Conservation (phyloP, 2,888 invertebrate genomes). For the Microctonus hyperodae region DNA sequence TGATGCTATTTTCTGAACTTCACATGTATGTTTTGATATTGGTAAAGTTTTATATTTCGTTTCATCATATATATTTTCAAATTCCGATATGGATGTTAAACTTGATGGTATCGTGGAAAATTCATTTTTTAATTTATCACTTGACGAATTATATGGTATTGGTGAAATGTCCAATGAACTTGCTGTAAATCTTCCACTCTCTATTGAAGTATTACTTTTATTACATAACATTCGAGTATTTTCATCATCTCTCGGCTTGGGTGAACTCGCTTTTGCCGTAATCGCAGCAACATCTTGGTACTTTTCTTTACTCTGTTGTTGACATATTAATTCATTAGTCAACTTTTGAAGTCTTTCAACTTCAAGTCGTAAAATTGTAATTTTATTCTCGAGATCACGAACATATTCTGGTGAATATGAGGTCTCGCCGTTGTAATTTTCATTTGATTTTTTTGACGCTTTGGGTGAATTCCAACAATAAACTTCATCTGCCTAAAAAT, state of each 20-base stretch:
- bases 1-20: conserved; percentile 62
- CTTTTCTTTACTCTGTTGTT: conserved; percentile 13
- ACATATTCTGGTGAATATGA: conserved; percentile 73
- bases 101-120: conserved; percentile 24
- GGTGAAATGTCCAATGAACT: conserved; percentile 41
- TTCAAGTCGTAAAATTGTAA: conserved; percentile 41
- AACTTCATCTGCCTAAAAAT: conserved; percentile 83
- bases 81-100: conserved; percentile 41
- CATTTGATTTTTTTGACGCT: conserved; percentile 69
- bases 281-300: conserved; percentile 19
- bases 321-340: conserved; percentile 31
- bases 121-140: conserved; percentile 35
- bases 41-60: conserved; percentile 3
- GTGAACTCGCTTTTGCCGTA: conserved; percentile 54
- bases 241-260: conserved; percentile 50
- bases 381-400: conserved; percentile 40
- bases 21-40: conserved; percentile 31
- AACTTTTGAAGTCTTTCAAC: conserved; percentile 40
- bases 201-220: conserved; percentile 26
- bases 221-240: neutral
- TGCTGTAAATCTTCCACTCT: conserved; percentile 44
- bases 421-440: conserved; percentile 72
- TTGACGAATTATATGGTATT: conserved; percentile 28
- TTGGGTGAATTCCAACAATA: conserved; percentile 77
- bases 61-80: conserved; percentile 30